Conservation (phyloP, 2,888 invertebrate species). For the Physocephala rufipes region DNA sequence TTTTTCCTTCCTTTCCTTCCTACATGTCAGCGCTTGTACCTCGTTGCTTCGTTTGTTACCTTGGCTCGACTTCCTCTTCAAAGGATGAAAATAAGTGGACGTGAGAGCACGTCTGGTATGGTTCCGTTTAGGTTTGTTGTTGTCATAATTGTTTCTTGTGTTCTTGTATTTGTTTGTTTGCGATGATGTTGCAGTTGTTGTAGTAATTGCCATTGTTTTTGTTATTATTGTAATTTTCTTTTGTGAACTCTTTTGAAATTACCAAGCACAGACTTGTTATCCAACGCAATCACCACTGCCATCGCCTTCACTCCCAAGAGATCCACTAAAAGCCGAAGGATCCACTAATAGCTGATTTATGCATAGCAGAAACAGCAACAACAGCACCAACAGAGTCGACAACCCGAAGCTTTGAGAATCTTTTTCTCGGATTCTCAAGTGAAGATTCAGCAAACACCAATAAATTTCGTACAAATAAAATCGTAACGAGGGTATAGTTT, state of each 20-base stretch:
- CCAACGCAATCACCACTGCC: not conserved
- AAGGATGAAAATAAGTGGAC: no score
- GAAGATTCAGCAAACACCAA: not conserved
- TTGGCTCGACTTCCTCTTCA: not conserved
- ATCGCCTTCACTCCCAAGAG: not conserved
- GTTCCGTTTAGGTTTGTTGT: not conserved
- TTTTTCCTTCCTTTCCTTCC: not conserved
- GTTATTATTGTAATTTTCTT: not conserved
- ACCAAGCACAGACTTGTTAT: conserved; percentile 2
- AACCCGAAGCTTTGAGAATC: not conserved
- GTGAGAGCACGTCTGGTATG: not conserved
- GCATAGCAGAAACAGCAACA: conserved; percentile 1
- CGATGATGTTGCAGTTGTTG: not conserved
- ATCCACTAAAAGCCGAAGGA: conserved; percentile 3
- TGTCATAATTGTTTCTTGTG: not conserved
- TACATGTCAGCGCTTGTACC: no score
- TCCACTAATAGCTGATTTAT: conserved; percentile 28
- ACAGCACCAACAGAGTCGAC: conserved; percentile 1
- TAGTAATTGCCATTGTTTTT: not conserved
- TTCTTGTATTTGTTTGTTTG: not conserved
- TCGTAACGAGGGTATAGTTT: not conserved
- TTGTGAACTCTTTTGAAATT: conserved; percentile 4
- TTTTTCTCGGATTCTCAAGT: not conserved
- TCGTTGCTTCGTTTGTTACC: not conserved
- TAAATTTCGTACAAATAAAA: not conserved